Evolutionary conservation across 2,113 vertebrate species (phyloP).

Genomic region (Corythoichthys haematopterus): DNA sequence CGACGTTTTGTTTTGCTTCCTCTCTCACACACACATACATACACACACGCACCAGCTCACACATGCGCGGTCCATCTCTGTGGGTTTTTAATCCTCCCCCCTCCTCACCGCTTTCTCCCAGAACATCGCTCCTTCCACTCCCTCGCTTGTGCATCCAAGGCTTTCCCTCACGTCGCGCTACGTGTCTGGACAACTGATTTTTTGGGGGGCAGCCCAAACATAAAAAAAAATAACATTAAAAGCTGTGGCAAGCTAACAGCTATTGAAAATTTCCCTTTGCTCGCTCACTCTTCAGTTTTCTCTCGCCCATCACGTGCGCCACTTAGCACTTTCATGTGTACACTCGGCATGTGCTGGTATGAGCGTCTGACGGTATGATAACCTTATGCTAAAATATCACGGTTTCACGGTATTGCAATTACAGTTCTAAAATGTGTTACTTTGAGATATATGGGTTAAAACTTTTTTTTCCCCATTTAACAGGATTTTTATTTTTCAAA

Average conservation of each 20-base stretch:
- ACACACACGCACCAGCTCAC: slow-evolving; percentile 51
- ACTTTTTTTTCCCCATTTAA: too few relatives aligned
- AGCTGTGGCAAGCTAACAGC: slow-evolving; percentile 25
- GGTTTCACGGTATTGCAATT: too few relatives aligned
- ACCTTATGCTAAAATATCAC: too few relatives aligned
- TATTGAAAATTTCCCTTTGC: slow-evolving; percentile 36
- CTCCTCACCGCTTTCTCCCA: slow-evolving; percentile 25
- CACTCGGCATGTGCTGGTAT: too few relatives aligned
- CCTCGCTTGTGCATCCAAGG: slow-evolving; percentile 40
- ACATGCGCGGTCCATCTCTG: slow-evolving; percentile 52
- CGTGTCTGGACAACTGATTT: slow-evolving; percentile 25
- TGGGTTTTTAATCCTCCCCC: slow-evolving; percentile 34
- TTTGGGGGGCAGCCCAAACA: slow-evolving; percentile 8
- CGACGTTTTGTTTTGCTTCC: slow-evolving; percentile 72
- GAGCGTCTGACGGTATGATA: too few relatives aligned
- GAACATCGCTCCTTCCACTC: slow-evolving; percentile 27
- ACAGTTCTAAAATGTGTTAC: too few relatives aligned
- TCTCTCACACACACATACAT: slow-evolving; percentile 21
- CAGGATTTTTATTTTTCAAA: too few relatives aligned
- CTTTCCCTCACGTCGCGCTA: slow-evolving; percentile 32
- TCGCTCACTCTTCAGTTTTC: slow-evolving; percentile 6
- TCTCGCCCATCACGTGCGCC: slow-evolving; percentile 39
- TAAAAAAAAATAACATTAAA: background rate
- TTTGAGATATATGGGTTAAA: too few relatives aligned
- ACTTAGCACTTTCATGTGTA: slow-evolving; percentile 36